Evolutionary conservation across 2,797 vertebrate genomes (phyloP), one percentile per base, ranked within the genome.

Genomic region (Phoxinus dragarum): DNA sequence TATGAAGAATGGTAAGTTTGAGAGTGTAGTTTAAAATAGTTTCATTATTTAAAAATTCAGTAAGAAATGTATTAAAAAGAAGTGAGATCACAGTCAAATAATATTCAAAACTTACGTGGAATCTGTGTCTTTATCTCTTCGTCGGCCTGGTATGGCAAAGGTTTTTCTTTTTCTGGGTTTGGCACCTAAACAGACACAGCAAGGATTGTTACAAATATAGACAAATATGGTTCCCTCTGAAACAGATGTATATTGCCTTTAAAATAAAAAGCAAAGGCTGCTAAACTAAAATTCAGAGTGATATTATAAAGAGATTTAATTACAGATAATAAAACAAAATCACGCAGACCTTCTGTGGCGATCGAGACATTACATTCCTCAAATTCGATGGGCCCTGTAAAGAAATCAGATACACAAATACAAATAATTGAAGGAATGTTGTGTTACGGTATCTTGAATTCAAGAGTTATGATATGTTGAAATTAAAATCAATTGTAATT

Each of bases 81-180:
- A 84, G 21, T 64, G 54, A 71, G 7, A 72, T 42, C 52, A 59
- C 12, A 71, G 42, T n/a, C 6, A 14, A 86, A 42, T 47, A 36
- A 71, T 3, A 79, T n/a, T 72, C 10, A 10, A 86, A 86, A 95
- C 97, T 96, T 95, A 98, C 98, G 95, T 95, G 77, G 97, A 99
- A 93, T 99, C 98, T 69, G 97, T 94, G 94, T 99, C 98, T 91
- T 98, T 99, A 92, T 99, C 97, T 95, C 97, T 99, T 91, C 97
- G 96, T 75, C 97, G 96, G 81, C 96, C 97, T 59, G 98, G 96
- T 89, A 99, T 97, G 76, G 94, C 96, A 90, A 99, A 99, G 31
- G 96, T 92, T 92, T 98, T 99, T 91, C 97, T 96, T 93, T 97
- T 99, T 90, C 96, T 95, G 89, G 96, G 97, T 94, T 98, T 99